These are phyloP conservation scores for Physocephala rufipes DNA, from an alignment of 2,888 invertebrate species.

Conservation along the genomic window DNA sequence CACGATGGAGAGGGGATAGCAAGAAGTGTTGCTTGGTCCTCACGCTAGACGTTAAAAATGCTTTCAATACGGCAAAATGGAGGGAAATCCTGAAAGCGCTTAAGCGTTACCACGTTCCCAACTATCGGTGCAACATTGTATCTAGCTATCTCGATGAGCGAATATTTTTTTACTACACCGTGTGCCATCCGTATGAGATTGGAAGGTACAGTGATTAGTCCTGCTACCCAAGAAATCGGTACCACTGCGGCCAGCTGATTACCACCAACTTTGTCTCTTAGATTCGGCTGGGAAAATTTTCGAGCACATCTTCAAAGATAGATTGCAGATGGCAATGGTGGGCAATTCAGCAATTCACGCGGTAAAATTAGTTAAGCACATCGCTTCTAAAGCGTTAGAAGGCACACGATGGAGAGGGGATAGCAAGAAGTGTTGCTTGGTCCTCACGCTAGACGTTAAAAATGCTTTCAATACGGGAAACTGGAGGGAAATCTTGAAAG, in stretches of 20 bases:
- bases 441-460: not conserved
- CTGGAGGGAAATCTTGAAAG: not conserved
- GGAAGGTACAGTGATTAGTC: too few species aligned
- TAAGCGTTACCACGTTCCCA: not conserved
- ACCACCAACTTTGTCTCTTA: too few species aligned
- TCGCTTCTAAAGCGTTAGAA: not conserved
- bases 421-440: not conserved
- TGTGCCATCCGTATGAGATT: too few species aligned
- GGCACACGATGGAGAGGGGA: not conserved
- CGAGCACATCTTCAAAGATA: not conserved
- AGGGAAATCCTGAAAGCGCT: not conserved
- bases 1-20: not conserved
- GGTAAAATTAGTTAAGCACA: not conserved
- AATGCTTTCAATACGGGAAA: not conserved
- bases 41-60: not conserved
- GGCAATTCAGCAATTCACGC: not conserved
- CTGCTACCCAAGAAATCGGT: too few species aligned
- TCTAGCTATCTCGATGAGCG: not conserved
- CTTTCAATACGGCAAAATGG: not conserved
- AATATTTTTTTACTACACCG: too few species aligned
- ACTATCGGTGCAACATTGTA: not conserved
- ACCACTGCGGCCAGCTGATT: too few species aligned
- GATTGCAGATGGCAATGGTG: not conserved
- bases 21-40: not conserved
- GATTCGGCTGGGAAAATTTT: too few species aligned